phyloP scores from a whole-genome alignment of 2,113 vertebrate genomes.

The Melanerpes aurifrons region DNA sequence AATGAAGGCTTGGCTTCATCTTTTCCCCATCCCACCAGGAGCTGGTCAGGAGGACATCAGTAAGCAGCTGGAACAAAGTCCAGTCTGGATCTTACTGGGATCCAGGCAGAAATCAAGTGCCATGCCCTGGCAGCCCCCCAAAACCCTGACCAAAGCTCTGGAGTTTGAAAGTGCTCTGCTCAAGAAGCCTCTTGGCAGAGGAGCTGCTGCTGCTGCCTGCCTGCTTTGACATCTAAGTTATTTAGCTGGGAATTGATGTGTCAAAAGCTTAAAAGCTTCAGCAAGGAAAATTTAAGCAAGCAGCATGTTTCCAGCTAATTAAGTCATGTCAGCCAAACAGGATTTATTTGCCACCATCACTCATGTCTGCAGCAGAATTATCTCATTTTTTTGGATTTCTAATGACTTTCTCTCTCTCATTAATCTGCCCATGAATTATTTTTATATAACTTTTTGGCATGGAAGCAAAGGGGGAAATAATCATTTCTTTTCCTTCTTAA shows the following conservation, averaged over 20 bases:
- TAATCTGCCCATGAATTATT: slow-evolving; percentile 71
- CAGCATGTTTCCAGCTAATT: slow-evolving; percentile 76
- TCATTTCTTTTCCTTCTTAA: not conserved
- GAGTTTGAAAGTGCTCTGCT: slow-evolving; percentile 25
- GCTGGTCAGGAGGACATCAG: not conserved
- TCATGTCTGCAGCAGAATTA: slow-evolving; percentile 68
- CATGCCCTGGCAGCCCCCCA: not conserved
- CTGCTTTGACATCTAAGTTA: slow-evolving; percentile 45
- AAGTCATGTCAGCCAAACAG: slow-evolving; percentile 72
- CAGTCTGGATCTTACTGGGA: not conserved
- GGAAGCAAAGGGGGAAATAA: slow-evolving; percentile 19
- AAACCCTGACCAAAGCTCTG: slow-evolving; percentile 12
- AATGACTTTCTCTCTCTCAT: slow-evolving; percentile 69
- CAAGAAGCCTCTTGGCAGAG: slow-evolving; percentile 22
- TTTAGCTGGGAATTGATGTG: slow-evolving; percentile 75
- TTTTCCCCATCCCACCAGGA: not conserved
- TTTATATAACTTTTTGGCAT: slow-evolving; percentile 67
- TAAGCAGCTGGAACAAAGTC: not conserved
- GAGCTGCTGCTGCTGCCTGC: slow-evolving; percentile 20
- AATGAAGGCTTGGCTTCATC: not conserved
- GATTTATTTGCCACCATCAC: slow-evolving; percentile 72
- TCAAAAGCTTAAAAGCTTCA: slow-evolving; percentile 75
- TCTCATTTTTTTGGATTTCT: slow-evolving; percentile 71
- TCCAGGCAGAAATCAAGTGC: not conserved
- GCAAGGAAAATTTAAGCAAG: slow-evolving; percentile 74